Conservation (phyloP, 2,113 vertebrate genomes). For the Proteles cristata region DNA sequence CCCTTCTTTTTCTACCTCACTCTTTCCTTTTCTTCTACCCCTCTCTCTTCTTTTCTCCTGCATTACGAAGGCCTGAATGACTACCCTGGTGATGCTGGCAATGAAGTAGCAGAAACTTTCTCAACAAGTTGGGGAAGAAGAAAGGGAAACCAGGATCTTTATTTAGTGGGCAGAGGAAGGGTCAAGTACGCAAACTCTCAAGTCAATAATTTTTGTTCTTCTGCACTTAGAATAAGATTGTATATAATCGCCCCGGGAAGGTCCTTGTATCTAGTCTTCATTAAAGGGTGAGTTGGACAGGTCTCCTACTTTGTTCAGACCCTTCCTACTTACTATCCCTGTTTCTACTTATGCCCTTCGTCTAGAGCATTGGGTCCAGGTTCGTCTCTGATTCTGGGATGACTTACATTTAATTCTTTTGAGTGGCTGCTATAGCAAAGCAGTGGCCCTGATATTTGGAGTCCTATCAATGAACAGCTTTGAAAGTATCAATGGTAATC, state of each 20-base stretch:
- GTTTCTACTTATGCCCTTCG: not conserved
- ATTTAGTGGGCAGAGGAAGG: not conserved
- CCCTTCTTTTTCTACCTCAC: not conserved
- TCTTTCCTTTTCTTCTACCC: not conserved
- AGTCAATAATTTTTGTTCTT: not conserved
- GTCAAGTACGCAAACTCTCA: not conserved
- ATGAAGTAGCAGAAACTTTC: not conserved
- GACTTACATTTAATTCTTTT: slow-evolving; percentile 3
- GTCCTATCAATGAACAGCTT: not conserved
- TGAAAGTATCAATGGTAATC: not conserved
- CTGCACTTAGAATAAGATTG: not conserved
- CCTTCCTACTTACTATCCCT: not conserved
- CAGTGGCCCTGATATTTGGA: not conserved
- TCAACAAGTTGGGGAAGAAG: not conserved
- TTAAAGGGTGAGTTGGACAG: not conserved
- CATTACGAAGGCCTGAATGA: not conserved
- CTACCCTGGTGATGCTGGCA: not conserved
- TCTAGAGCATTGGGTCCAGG: not conserved
- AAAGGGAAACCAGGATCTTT: not conserved
- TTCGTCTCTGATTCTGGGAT: not conserved
- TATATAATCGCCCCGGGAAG: not conserved
- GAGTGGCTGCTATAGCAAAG: not conserved
- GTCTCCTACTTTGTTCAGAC: not conserved
- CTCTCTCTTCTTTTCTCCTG: not conserved
- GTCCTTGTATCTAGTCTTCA: not conserved